These are phyloP conservation scores for Zingel zingel DNA, from an alignment of 2,113 vertebrate species.

Conservation along the genomic window DNA sequence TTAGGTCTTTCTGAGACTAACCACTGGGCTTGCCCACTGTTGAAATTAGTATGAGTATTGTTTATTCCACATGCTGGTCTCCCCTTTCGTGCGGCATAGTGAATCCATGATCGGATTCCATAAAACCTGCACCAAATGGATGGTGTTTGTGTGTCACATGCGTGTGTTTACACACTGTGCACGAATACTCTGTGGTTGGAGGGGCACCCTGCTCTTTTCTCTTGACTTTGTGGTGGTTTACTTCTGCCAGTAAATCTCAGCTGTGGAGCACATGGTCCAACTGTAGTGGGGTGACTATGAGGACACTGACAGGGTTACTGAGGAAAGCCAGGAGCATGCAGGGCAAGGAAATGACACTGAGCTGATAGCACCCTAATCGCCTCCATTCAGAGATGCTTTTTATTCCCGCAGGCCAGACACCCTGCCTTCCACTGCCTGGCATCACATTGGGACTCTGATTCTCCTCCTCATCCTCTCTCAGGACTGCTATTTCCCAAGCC, in stretches of 20 bases:
- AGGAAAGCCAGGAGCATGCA: constrained; percentile 35
- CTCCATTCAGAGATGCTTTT: constrained; percentile 25
- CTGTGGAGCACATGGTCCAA: constrained; percentile 71
- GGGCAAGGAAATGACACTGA: constrained; percentile 16
- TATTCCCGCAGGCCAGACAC: constrained; percentile 24
- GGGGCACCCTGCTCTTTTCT: constrained; percentile 64
- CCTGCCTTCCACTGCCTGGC: constrained; percentile 27
- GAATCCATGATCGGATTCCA: constrained; percentile 31
- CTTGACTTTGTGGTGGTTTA: constrained; percentile 68
- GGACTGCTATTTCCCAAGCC: constrained; percentile 60
- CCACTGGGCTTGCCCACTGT: constrained; percentile 3
- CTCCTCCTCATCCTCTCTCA: constrained; percentile 52
- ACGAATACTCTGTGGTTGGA: constrained; percentile 33
- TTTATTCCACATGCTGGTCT: constrained; percentile 45
- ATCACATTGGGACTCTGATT: constrained; percentile 32
- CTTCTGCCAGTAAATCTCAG: constrained; percentile 74
- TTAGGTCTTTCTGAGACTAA: constrained; percentile 29
- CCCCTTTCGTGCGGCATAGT: constrained; percentile 22
- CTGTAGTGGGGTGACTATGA: constrained; percentile 65
- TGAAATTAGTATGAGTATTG: constrained; percentile 32
- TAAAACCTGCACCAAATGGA: constrained; percentile 18
- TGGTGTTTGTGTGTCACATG: constrained; percentile 14
- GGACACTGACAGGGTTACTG: constrained; percentile 54
- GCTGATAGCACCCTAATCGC: constrained; percentile 44
- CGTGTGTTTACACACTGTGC: constrained; percentile 15